Base-by-base conservation (phyloP, 2,888 invertebrate genomes). In the Ectemnius lituratus region DNA sequence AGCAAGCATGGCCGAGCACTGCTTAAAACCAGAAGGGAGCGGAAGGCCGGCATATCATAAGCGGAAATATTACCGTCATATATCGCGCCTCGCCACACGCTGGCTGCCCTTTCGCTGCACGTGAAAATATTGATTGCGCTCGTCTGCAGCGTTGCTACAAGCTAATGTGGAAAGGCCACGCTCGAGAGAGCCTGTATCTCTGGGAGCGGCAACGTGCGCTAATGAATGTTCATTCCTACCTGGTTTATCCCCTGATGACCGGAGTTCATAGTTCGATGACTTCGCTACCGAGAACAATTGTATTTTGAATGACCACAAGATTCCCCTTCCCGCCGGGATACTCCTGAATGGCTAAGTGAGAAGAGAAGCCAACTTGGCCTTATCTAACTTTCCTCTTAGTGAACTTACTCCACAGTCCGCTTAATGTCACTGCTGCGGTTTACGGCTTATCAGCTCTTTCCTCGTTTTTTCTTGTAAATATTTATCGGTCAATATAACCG, bases 1-100 rank as follows among this genome's bases (percentile, higher is more conserved):
- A 58, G 23, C 20, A 27, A 70, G 27, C 65, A 45, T 49, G 52
- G 71, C 52, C 63, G 57, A 58, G 77, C 45, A 68, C 65, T 69
- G 66, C 67, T 49, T 59, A 47, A 59, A 58, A 64, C 80, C 70
- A 6, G 37, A 8, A 37, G 37, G 37, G 37, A 37, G 37, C 71
- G 60, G 61, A 73, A 73, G 64, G 16, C 37, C 46, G 62, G 20
- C 56, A 28, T 23, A 67, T 28, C 63, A 59, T 60, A 62, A 73
- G 56, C 63, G 45, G 6, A 23, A 60, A 60, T 64, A 61, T 27
- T 58, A 58, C 57, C 6, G 56, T 16, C 18, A n/a, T 56, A 14
- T 11, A 67, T 37, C 37, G 37, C 37, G 37, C 8, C 37, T 37
- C 37, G 37, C 37, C 37, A 11, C 37, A 37, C 8, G 37, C 37